Evolutionary conservation across 2,113 vertebrate species (phyloP).

Genomic region (Eptesicus fuscus): DNA sequence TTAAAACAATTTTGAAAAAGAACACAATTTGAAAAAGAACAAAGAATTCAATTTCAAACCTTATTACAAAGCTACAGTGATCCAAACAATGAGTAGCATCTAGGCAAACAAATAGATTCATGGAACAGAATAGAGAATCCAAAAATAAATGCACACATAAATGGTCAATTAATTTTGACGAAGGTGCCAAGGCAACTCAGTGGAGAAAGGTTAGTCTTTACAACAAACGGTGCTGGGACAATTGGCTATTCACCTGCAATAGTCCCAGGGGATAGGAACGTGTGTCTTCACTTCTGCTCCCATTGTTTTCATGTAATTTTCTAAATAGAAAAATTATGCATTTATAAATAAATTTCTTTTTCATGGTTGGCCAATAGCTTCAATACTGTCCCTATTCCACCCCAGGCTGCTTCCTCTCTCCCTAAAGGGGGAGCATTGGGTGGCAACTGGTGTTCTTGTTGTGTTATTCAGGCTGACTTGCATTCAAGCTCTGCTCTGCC

Average conservation of each 20-base stretch:
- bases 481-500: neutral
- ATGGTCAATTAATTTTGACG: neutral
- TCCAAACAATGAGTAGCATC: neutral
- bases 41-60: neutral
- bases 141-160: neutral
- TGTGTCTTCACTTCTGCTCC: neutral
- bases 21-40: neutral
- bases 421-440: neutral
- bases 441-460: neutral
- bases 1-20: neutral
- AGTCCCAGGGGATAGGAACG: neutral
- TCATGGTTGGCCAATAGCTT: neutral
- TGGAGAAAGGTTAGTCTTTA: neutral
- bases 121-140: neutral
- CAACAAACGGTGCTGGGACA: neutral
- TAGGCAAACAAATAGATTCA: neutral
- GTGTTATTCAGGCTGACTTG: neutral
- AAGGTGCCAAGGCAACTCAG: neutral
- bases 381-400: neutral
- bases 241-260: neutral
- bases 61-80: neutral
- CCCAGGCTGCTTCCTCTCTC: neutral
- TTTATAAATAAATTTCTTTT: neutral
- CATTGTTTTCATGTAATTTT: neutral
- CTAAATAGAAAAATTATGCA: neutral